phyloP scores from a whole-genome alignment of 2,797 vertebrate genomes.

The Nothura maculosa region DNA sequence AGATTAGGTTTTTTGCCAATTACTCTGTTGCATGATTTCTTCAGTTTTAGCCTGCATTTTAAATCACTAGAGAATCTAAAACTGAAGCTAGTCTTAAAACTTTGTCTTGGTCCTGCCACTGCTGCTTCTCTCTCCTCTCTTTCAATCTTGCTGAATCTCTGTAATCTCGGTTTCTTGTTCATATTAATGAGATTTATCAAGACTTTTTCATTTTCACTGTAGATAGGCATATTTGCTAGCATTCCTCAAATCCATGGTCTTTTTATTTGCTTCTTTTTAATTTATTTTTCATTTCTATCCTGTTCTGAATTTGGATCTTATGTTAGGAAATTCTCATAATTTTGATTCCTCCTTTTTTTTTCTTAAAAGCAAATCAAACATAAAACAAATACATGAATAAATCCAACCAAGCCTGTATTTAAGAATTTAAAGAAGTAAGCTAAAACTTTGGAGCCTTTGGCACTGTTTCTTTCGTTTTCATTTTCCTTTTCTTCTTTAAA shows the following conservation, averaged over 20 bases:
- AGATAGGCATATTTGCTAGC: neutral
- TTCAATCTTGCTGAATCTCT: neutral
- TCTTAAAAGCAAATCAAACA: neutral
- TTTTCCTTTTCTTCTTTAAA: neutral
- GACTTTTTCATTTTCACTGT: neutral
- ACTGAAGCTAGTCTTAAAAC: neutral
- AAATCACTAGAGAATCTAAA: too few relatives aligned
- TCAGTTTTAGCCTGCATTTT: neutral
- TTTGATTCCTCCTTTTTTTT: neutral
- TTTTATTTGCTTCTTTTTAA: neutral
- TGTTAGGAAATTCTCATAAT: neutral
- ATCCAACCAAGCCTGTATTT: neutral
- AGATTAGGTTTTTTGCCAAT: neutral
- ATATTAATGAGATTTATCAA: neutral
- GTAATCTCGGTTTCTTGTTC: neutral
- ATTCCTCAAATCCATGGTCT: neutral
- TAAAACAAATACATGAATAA: neutral
- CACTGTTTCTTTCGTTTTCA: neutral
- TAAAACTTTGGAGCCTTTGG: neutral
- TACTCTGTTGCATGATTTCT: neutral
- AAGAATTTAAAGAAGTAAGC: neutral
- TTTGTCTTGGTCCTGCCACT: neutral
- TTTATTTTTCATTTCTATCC: neutral
- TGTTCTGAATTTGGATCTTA: neutral
- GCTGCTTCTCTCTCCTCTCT: neutral